Evolutionary conservation across 2,113 vertebrate species (phyloP).

Genomic region (Clarias batrachus): DNA sequence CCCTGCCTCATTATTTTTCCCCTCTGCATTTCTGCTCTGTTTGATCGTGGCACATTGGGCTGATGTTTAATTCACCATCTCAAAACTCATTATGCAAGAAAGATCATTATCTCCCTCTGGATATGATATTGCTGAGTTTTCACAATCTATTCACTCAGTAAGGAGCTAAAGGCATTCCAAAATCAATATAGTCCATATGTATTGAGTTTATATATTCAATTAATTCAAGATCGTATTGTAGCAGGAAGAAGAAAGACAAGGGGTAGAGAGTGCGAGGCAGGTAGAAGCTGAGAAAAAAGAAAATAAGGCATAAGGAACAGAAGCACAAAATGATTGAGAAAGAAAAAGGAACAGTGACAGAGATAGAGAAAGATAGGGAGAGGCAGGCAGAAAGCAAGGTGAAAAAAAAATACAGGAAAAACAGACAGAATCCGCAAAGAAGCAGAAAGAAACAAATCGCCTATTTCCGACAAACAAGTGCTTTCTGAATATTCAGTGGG

Average conservation of each 20-base stretch:
- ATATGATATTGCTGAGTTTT: constrained; percentile 41
- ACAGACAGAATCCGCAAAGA: not conserved
- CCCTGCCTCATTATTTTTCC: constrained; percentile 50
- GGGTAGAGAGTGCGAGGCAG: not conserved
- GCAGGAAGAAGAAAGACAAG: not conserved
- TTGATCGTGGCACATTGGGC: constrained; percentile 43
- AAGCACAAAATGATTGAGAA: not conserved
- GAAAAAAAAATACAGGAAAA: not conserved
- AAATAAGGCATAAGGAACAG: not conserved
- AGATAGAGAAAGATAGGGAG: not conserved
- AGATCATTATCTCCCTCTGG: constrained; percentile 46
- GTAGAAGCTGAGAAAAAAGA: not conserved
- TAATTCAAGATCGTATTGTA: not conserved
- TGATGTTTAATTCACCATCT: constrained; percentile 57
- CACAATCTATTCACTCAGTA: constrained; percentile 20
- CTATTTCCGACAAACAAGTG: not conserved
- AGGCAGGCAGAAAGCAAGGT: not conserved
- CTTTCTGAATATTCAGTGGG: constrained; percentile 14
- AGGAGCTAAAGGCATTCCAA: constrained; percentile 27
- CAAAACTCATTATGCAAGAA: constrained; percentile 49
- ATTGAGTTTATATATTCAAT: not conserved
- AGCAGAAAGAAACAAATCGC: not conserved
- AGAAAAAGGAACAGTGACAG: constrained; percentile 1
- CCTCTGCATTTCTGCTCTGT: constrained; percentile 33
- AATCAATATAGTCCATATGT: constrained; percentile 10